Conservation (phyloP, 2,797 vertebrate genomes). For the Propithecus deckenii region DNA sequence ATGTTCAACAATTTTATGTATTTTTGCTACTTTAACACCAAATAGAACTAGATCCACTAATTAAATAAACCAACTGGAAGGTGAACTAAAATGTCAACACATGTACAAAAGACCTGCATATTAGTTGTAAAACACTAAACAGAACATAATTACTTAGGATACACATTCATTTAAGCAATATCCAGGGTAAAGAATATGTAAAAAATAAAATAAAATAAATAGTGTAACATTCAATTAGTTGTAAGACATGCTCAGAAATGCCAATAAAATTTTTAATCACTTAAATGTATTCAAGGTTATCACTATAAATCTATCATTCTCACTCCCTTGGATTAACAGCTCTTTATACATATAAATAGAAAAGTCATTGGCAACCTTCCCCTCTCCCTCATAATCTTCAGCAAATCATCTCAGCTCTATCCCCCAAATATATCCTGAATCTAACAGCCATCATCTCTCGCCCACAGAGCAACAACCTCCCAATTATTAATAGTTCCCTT, state of each 20-base stretch:
- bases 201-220: not conserved
- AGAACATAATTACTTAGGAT: not conserved
- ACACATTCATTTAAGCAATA: not conserved
- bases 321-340: not conserved
- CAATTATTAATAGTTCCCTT: not conserved
- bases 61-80: not conserved
- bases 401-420: not conserved
- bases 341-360: not conserved
- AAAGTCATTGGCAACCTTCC: not conserved
- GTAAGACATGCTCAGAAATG: not conserved
- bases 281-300: not conserved
- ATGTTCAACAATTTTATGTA: not conserved
- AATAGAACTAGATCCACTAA: not conserved
- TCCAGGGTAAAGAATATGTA: not conserved
- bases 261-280: not conserved
- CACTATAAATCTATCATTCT: not conserved
- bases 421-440: not conserved
- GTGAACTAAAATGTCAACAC: not conserved
- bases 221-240: not conserved
- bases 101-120: not conserved
- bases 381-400: not conserved
- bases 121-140: not conserved
- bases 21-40: not conserved
- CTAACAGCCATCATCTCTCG: not conserved
- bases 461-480: not conserved